These are phyloP conservation scores for Smutsia gigantea DNA, from an alignment of 2,797 vertebrate genomes.

Conservation along the genomic window DNA sequence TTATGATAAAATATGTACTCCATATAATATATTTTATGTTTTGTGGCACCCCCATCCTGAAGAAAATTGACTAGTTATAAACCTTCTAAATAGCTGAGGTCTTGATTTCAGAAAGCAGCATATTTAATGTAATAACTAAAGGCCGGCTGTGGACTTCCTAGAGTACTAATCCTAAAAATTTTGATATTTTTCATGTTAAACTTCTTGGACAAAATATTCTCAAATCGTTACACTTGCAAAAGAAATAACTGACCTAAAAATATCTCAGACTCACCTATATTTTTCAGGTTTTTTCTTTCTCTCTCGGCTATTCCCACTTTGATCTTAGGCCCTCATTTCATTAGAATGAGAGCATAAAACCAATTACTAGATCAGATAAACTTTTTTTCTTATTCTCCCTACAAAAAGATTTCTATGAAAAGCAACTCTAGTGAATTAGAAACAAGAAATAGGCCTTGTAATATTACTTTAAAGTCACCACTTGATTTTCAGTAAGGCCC, in stretches of 20 bases:
- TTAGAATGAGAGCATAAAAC: slow-evolving; percentile 42
- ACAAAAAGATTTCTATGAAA: slow-evolving; percentile 45
- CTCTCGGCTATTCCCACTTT: neutral
- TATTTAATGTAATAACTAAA: slow-evolving; percentile 26
- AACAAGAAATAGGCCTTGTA: slow-evolving; percentile 12
- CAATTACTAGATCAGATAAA: slow-evolving; percentile 44
- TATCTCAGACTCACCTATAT: neutral
- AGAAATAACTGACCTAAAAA: neutral
- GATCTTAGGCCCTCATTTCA: neutral
- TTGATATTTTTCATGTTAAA: slow-evolving; percentile 23
- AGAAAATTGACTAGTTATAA: slow-evolving; percentile 30
- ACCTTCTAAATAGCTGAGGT: neutral
- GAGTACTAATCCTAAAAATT: neutral
- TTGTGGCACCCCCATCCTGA: neutral
- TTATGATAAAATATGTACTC: neutral
- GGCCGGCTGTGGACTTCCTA: neutral
- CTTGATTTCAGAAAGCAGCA: slow-evolving; percentile 48
- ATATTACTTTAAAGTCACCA: slow-evolving; percentile 32
- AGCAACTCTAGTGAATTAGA: slow-evolving; percentile 48
- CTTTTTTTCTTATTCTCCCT: neutral
- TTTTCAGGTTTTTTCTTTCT: neutral
- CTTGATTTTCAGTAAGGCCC: slow-evolving; percentile 22
- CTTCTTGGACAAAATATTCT: slow-evolving; percentile 38
- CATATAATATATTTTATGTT: neutral
- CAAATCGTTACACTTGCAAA: slow-evolving; percentile 36